These are phyloP conservation scores for Coilia nasus DNA, from an alignment of 2,797 vertebrate species.

Conservation along the genomic window DNA sequence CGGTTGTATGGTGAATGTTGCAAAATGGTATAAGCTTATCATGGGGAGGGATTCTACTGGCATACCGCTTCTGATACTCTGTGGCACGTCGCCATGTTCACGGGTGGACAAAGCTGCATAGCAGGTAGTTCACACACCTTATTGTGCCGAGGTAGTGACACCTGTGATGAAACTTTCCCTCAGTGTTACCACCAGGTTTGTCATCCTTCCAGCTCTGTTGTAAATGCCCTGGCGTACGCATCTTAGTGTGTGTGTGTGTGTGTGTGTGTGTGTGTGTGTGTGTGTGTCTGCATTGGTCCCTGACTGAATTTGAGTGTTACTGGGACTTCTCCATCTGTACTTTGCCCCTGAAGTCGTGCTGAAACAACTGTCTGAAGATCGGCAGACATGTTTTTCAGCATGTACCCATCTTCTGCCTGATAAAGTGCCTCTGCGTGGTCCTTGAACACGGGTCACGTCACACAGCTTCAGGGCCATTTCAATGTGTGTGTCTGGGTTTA, in stretches of 20 bases:
- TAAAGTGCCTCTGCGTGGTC: conserved; percentile 48
- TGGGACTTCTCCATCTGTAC: background rate
- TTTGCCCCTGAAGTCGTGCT: background rate
- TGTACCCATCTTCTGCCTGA: conserved; percentile 26
- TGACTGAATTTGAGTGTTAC: background rate
- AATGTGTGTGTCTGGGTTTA: background rate
- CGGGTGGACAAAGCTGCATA: background rate
- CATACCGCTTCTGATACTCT: no score
- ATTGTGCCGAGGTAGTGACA: background rate
- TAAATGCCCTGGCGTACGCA: background rate
- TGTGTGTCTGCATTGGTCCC: background rate
- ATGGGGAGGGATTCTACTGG: no score
- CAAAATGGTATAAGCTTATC: no score
- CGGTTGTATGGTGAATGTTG: no score
- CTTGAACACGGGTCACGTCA: conserved; percentile 49
- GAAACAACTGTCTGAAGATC: background rate
- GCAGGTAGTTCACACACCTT: background rate
- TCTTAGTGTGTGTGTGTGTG: background rate
- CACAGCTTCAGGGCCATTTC: background rate
- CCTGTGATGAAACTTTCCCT: background rate
- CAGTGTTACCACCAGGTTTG: background rate
- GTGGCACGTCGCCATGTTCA: background rate
- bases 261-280: background rate
- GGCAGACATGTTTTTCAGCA: background rate
- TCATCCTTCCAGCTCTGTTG: background rate